phyloP scores from a whole-genome alignment of 2,797 vertebrate genomes.

The Sebastes taczanowskii region DNA sequence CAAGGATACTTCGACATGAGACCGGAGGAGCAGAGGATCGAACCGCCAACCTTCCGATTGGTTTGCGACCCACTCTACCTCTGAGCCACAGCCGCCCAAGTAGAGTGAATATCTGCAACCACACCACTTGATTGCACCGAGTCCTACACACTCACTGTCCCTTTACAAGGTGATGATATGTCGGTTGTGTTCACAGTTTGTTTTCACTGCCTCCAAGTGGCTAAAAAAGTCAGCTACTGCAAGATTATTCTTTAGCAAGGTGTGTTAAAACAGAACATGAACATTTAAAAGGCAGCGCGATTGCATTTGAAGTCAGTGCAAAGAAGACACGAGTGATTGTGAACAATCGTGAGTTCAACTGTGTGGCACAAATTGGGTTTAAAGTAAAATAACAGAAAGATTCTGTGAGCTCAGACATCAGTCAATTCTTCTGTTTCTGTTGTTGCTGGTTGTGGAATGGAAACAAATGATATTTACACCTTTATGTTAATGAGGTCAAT shows the following conservation, averaged over 20 bases:
- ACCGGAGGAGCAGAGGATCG: accelerated
- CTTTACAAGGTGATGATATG: too few relatives aligned
- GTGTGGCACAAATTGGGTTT: neutral
- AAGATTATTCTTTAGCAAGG: neutral
- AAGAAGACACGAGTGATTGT: neutral
- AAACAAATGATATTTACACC: neutral
- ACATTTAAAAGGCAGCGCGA: too few relatives aligned
- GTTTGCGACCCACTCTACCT: too few relatives aligned
- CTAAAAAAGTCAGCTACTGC: neutral
- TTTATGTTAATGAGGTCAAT: neutral
- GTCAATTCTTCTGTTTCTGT: neutral
- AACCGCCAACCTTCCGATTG: too few relatives aligned
- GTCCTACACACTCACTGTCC: too few relatives aligned
- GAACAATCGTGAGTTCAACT: neutral
- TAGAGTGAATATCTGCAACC: too few relatives aligned
- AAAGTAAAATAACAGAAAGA: neutral
- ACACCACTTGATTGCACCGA: too few relatives aligned
- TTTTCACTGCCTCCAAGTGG: neutral
- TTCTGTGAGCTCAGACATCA: neutral
- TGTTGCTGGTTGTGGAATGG: neutral
- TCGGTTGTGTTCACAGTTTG: too few relatives aligned
- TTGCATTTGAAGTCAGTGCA: too few relatives aligned
- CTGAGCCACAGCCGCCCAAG: too few relatives aligned
- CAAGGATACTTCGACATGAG: too few relatives aligned
- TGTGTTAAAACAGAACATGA: too few relatives aligned